These are phyloP conservation scores for Typhlomys cinereus DNA, from an alignment of 2,113 vertebrate species.

Conservation along the genomic window DNA sequence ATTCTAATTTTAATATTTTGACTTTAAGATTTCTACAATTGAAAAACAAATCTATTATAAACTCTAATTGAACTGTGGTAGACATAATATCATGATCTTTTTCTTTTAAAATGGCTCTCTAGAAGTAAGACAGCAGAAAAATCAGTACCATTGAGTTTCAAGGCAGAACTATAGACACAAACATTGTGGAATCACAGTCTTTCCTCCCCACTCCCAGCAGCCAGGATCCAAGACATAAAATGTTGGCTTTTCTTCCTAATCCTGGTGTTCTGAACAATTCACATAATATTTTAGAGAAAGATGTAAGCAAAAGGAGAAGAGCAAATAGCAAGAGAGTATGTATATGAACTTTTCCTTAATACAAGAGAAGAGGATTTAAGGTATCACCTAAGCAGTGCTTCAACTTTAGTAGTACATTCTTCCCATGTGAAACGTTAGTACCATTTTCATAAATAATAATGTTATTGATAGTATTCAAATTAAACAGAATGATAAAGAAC, in stretches of 20 bases:
- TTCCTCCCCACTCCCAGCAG: background rate
- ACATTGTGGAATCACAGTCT: background rate
- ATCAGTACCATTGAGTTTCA: background rate
- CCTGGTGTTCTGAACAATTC: background rate
- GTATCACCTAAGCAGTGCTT: background rate
- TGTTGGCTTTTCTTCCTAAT: background rate
- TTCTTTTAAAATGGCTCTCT: background rate
- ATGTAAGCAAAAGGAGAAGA: background rate
- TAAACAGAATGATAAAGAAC: constrained; percentile 25
- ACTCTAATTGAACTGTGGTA: background rate
- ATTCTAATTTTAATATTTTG: constrained; percentile 40
- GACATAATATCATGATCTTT: background rate
- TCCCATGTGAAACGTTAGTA: constrained; percentile 35
- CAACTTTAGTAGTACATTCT: constrained; percentile 48
- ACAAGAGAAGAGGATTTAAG: constrained; percentile 5
- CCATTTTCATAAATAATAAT: constrained; percentile 26
- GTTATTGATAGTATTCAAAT: constrained; percentile 32
- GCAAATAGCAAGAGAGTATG: background rate
- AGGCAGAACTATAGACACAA: background rate
- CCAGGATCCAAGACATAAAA: background rate
- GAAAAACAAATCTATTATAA: constrained; percentile 27
- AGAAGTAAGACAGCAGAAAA: background rate
- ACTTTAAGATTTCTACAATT: constrained; percentile 14
- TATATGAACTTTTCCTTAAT: background rate
- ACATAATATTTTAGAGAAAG: background rate